Conservation (phyloP, 2,888 invertebrate species). For the Euphydryas editha region DNA sequence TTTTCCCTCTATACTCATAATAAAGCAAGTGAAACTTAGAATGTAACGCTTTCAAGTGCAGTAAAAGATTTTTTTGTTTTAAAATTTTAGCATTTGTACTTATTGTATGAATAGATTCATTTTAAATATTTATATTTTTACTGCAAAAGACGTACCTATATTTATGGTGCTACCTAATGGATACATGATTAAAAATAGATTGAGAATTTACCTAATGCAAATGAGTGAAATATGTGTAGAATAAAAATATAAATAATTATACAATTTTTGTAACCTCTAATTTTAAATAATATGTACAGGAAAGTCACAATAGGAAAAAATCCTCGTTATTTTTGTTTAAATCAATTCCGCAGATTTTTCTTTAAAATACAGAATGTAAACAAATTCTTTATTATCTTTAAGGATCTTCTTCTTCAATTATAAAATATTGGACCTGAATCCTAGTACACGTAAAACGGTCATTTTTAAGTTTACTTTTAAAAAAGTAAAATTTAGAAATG, state of each 20-base stretch:
- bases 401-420: too few relatives aligned
- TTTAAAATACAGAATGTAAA: background rate
- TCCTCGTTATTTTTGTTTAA: background rate
- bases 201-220: background rate
- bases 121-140: background rate
- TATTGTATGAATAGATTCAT: slow-evolving; percentile 9
- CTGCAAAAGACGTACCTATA: background rate
- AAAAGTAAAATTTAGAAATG: too few relatives aligned
- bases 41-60: background rate
- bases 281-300: background rate
- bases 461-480: too few relatives aligned
- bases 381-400: background rate
- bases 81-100: slow-evolving; percentile 17
- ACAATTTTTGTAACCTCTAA: background rate
- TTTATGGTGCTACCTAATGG: background rate
- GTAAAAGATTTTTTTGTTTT: background rate
- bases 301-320: background rate
- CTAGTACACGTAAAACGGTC: too few relatives aligned
- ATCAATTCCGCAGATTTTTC: background rate
- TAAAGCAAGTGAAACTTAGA: slow-evolving; percentile 1
- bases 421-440: too few relatives aligned
- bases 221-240: background rate
- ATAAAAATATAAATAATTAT: background rate
- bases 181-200: background rate
- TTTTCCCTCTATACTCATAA: background rate